Percentiles rank a stretch among this genome's conserved stretches.
These are phyloP conservation scores for Chaetodon trifasciatus DNA, from an alignment of 2,797 vertebrate genomes.

Conservation along the genomic window DNA sequence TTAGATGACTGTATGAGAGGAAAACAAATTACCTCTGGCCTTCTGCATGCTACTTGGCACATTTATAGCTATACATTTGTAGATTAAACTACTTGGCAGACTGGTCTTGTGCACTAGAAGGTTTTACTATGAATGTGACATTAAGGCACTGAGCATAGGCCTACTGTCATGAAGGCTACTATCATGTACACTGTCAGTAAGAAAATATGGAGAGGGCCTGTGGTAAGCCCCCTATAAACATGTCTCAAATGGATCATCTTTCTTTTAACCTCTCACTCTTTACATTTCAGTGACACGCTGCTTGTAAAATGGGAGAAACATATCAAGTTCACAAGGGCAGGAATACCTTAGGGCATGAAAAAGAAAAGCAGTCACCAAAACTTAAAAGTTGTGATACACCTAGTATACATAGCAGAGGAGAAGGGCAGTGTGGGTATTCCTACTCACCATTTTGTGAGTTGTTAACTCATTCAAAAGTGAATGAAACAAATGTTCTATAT, in stretches of 20 bases:
- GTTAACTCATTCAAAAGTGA: constrained; percentile 19
- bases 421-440: neutral
- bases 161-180: neutral
- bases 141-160: neutral
- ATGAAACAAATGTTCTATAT: neutral
- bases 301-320: constrained; percentile 32
- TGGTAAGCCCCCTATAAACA: neutral
- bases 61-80: constrained; percentile 17
- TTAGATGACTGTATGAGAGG: constrained; percentile 24
- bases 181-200: constrained; percentile 5
- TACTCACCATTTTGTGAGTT: constrained; percentile 15
- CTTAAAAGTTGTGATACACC: constrained; percentile 5
- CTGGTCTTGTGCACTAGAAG: constrained; percentile 8
- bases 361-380: constrained; percentile 28
- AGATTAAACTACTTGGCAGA: constrained; percentile 18
- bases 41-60: constrained; percentile 13
- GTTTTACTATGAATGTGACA: constrained; percentile 25
- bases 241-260: constrained; percentile 21
- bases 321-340: constrained; percentile 31
- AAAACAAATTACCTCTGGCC: constrained; percentile 29
- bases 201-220: neutral
- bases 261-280: constrained; percentile 35
- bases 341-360: constrained; percentile 31
- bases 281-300: constrained; percentile 33
- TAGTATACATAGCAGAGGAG: neutral